Base-by-base conservation (phyloP, 92 coral and sea anemone genomes). In the Epizoanthus rinbou region DNA sequence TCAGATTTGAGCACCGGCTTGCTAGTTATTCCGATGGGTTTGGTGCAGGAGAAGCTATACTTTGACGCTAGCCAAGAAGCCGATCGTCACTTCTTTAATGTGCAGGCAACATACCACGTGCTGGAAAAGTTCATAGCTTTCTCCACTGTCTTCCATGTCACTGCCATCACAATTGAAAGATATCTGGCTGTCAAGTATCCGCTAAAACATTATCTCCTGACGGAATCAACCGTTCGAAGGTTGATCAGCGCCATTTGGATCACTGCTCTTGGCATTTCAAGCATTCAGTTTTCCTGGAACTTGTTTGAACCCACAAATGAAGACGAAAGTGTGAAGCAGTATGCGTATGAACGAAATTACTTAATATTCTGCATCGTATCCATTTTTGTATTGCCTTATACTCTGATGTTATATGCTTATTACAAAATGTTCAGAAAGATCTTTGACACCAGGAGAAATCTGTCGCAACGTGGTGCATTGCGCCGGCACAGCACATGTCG, bases 101-200 rank as follows among this genome's bases (percentile, higher is more conserved):
- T 65, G 16, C 45, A 65, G 37, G 18, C 71, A 65, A 37, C 71
- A 13, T 65, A 65, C 45, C 37, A 25, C 28, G 31, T 65, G n/a
- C 5, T 65, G 45, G 71, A 65, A 24, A 37, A 37, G 71, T 65
- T 92, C 3, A 80, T 81, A 39, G 86, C 93, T 0, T 71, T 87
- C 24, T 73, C 89, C 6, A 86, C 92, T 3, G 92, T 89, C 18
- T 92, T 83, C 28, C 95, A 92, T 24, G 85, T 92, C 6, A 85
- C 90, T 10, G 78, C 80, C 17, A 87, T 89, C 13, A 92, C 95
- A 1, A 87, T 76, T 16, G 95, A 92, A 64, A 86, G 87, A 69
- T 92, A 89, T 56, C 74, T 89, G 31, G 95, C 95, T 8, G 89
- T 92, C 28, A 54, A 80, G 41, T 75, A 80, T 31, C 95, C 95